Evolutionary conservation across 1,140 invertebrate species (phyloP).

Genomic region (Drosophila kikkawai): DNA sequence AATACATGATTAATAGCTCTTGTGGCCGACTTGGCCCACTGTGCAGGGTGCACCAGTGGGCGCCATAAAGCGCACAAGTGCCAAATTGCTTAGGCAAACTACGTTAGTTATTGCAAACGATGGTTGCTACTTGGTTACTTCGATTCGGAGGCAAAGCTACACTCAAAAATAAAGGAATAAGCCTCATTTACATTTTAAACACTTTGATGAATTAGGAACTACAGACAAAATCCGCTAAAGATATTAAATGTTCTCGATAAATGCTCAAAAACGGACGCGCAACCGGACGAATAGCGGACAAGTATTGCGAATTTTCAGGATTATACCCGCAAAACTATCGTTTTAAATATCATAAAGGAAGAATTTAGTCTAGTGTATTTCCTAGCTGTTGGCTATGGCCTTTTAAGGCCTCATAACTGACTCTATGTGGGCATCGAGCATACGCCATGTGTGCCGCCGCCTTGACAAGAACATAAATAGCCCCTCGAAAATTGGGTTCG

Average conservation of each 20-base stretch:
- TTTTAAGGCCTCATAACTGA: conserved; percentile 65
- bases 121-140: conserved; percentile 58
- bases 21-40: conserved; percentile 10
- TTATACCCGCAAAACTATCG: no score
- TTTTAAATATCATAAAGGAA: no score
- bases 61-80: conserved; percentile 72
- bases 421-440: conserved; percentile 43
- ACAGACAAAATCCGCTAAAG: no score
- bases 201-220: no score
- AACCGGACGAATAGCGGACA: no score
- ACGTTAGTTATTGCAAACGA: conserved; percentile 69
- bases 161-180: not conserved
- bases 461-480: conserved; percentile 55
- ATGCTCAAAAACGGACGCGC: no score
- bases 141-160: not conserved
- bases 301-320: no score
- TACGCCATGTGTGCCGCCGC: conserved; percentile 40
- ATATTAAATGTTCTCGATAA: no score
- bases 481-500: conserved; percentile 18
- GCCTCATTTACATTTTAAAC: no score
- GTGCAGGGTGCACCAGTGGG: conserved; percentile 14
- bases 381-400: conserved; percentile 41
- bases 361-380: not conserved
- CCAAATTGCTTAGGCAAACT: conserved; percentile 77
- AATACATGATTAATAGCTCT: conserved; percentile 19